phyloP scores from a whole-genome alignment of 2,888 invertebrate genomes.

The Hypomecis punctinalis region DNA sequence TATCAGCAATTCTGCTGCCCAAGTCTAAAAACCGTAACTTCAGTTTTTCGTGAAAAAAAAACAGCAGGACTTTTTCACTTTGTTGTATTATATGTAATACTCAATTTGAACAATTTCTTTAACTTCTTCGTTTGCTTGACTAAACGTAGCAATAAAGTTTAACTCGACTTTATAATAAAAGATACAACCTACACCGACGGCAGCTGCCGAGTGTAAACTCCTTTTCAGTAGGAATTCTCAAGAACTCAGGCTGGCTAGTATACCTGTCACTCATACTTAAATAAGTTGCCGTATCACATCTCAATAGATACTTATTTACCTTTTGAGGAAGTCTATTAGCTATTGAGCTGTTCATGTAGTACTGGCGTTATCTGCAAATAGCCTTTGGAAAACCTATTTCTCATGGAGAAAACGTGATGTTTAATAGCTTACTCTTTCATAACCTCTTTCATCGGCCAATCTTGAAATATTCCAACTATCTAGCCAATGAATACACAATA shows the following conservation, averaged over 20 bases:
- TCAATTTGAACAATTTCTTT: too few species aligned
- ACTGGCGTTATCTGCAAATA: constrained; percentile 39
- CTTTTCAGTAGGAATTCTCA: constrained; percentile 50
- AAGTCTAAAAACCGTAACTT: too few species aligned
- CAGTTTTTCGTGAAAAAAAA: too few species aligned
- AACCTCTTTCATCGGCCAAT: constrained; percentile 33
- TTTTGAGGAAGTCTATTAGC: constrained; percentile 52
- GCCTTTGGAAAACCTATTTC: constrained; percentile 14
- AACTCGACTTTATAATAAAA: too few species aligned
- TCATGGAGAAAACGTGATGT: constrained; percentile 11
- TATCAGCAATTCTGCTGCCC: too few species aligned
- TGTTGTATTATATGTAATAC: too few species aligned
- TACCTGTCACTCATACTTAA: constrained; percentile 67
- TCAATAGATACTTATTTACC: constrained; percentile 60
- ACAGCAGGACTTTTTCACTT: too few species aligned
- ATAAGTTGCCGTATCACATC: constrained; percentile 59
- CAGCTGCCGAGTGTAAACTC: too few species aligned
- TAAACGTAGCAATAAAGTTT: too few species aligned
- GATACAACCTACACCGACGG: too few species aligned
- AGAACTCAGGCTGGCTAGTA: constrained; percentile 50
- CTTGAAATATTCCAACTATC: constrained; percentile 10
- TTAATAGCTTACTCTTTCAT: constrained; percentile 9
- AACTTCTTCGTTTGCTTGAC: too few species aligned
- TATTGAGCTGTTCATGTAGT: constrained; percentile 38
- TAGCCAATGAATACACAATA: constrained; percentile 32